Percentiles rank a stretch among this genome's conserved stretches.
phyloP scores from a whole-genome alignment of 1,140 invertebrate species.

The Agraylea sexmaculata region DNA sequence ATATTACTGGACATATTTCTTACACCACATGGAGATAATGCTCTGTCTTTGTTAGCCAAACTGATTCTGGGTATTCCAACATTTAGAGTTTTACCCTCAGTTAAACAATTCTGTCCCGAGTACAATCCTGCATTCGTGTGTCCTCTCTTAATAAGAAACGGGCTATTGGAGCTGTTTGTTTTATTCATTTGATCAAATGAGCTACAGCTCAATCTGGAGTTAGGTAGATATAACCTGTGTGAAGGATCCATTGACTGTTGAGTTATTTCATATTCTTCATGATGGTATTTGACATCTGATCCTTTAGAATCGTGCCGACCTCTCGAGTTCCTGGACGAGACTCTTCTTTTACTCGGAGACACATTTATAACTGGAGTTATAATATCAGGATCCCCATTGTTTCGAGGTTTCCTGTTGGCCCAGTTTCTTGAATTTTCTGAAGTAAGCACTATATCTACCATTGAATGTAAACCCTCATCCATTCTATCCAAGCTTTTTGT shows the following conservation, averaged over 20 bases:
- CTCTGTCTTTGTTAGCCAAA: conserved; percentile 33
- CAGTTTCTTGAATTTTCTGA: conserved; percentile 38
- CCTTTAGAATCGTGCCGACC: conserved; percentile 25
- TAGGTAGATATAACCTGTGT: conserved; percentile 29
- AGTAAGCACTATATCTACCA: conserved; percentile 56
- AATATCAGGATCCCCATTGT: conserved; percentile 35
- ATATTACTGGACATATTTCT: conserved; percentile 25
- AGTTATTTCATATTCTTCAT: conserved; percentile 23
- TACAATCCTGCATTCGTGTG: conserved; percentile 49
- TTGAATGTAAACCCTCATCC: conserved; percentile 59
- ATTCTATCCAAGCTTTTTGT: conserved; percentile 68
- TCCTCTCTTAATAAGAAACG: conserved; percentile 47
- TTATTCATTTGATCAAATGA: conserved; percentile 27
- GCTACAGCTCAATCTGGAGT: conserved; percentile 28
- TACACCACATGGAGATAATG: conserved; percentile 30
- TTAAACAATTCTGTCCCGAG: conserved; percentile 39
- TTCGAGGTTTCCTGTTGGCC: conserved; percentile 35
- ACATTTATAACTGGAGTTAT: conserved; percentile 30
- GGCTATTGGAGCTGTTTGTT: conserved; percentile 31
- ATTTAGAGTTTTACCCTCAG: conserved; percentile 26
- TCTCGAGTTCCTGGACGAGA: conserved; percentile 19
- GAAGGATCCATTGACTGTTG: conserved; percentile 29
- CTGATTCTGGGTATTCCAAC: conserved; percentile 34
- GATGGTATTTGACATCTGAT: conserved; percentile 22
- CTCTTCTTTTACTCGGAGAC: conserved; percentile 27